phyloP scores from a whole-genome alignment of 2,113 vertebrate species.

The Electrona antarctica region DNA sequence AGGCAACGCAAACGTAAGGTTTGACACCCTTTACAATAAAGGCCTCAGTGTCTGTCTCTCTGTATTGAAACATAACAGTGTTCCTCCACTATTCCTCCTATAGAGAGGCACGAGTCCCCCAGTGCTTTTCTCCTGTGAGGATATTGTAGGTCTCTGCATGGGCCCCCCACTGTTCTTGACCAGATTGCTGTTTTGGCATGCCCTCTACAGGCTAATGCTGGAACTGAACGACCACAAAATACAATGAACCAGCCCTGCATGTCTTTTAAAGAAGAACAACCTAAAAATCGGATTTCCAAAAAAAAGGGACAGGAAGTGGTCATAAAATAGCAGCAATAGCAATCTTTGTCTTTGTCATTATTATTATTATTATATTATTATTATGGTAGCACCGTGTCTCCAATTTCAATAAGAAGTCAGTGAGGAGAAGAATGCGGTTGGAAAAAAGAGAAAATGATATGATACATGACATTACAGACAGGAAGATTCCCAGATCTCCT shows the following conservation, averaged over 20 bases:
- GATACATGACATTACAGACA: background rate
- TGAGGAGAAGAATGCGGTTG: no score
- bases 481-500: background rate
- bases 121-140: slow-evolving; percentile 62
- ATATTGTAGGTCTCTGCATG: slow-evolving; percentile 52
- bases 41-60: slow-evolving; percentile 9
- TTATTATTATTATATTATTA: no score
- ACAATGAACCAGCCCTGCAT: no score
- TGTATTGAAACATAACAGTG: slow-evolving; percentile 37
- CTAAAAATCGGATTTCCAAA: slow-evolving; percentile 28
- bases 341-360: slow-evolving; percentile 4
- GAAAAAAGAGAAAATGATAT: background rate
- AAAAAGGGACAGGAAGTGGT: background rate
- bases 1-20: no score
- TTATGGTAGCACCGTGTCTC: no score
- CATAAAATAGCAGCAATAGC: slow-evolving; percentile 5
- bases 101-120: slow-evolving; percentile 56
- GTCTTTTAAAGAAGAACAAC: no score
- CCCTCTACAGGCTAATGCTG: slow-evolving; percentile 84
- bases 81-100: slow-evolving; percentile 50
- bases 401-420: no score
- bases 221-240: slow-evolving; percentile 57
- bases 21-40: no score
- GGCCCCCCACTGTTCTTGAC: slow-evolving; percentile 49
- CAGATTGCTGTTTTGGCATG: slow-evolving; percentile 82